These are phyloP conservation scores for Cephus cinctus DNA, from an alignment of 1,140 invertebrate genomes.

Conservation along the genomic window DNA sequence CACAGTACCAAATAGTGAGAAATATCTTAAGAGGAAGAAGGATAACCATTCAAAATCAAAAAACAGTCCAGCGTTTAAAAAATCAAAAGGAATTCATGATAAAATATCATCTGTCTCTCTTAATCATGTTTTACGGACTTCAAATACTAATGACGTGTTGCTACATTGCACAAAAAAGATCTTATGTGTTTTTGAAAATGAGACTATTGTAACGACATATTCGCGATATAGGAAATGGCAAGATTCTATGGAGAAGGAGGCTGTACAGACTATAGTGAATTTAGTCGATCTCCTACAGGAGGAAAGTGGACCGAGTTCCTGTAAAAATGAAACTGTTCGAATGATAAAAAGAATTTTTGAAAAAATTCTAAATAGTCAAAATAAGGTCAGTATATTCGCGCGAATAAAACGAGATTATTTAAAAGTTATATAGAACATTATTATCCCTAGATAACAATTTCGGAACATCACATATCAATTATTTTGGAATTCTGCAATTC, in stretches of 20 bases:
- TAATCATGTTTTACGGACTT: background rate
- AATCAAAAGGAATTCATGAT: background rate
- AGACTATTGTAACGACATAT: background rate
- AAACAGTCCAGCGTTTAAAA: background rate
- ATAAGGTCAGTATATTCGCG: background rate
- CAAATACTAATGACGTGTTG: slow-evolving; percentile 1
- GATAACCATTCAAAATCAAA: background rate
- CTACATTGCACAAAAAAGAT: background rate
- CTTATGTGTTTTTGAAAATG: background rate
- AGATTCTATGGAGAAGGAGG: slow-evolving; percentile 2
- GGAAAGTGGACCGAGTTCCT: background rate
- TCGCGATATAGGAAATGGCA: background rate
- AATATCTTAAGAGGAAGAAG: background rate
- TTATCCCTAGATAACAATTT: background rate
- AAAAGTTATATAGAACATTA: background rate
- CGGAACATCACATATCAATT: background rate
- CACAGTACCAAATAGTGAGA: background rate
- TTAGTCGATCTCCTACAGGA: background rate
- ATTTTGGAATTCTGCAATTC: slow-evolving; percentile 2
- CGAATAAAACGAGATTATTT: background rate
- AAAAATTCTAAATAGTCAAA: background rate
- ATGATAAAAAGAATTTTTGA: background rate
- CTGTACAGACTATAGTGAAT: background rate
- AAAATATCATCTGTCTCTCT: background rate
- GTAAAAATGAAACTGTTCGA: background rate